phyloP scores from a whole-genome alignment of 2,888 invertebrate genomes.

The Tetanocera ferruginea region DNA sequence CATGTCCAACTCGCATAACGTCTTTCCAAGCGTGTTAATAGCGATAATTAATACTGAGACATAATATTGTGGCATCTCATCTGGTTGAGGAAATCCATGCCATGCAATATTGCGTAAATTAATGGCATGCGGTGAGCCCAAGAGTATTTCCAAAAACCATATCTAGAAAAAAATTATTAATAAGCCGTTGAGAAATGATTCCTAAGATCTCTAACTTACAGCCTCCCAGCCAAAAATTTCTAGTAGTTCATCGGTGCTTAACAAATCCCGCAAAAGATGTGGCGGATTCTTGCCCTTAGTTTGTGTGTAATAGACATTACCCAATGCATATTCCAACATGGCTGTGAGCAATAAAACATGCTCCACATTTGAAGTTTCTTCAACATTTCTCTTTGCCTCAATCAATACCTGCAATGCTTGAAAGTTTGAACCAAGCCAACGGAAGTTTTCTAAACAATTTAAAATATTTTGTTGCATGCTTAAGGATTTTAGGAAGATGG shows the following conservation, averaged over 20 bases:
- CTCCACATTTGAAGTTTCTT: slow-evolving; percentile 47
- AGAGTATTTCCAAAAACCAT: slow-evolving; percentile 67
- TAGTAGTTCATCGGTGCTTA: slow-evolving; percentile 64
- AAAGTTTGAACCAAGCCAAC: slow-evolving; percentile 20
- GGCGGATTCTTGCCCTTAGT: slow-evolving; percentile 58
- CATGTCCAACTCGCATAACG: slow-evolving; percentile 44
- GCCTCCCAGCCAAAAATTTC: slow-evolving; percentile 64
- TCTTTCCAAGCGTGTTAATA: slow-evolving; percentile 54
- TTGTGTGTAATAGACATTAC: slow-evolving; percentile 55
- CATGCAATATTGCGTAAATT: slow-evolving; percentile 72
- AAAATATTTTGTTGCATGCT: background rate
- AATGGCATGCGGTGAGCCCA: slow-evolving; percentile 71
- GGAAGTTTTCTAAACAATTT: background rate
- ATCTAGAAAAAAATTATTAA: slow-evolving; percentile 54
- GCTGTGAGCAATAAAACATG: slow-evolving; percentile 56
- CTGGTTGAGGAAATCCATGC: slow-evolving; percentile 72
- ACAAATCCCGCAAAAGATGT: slow-evolving; percentile 70
- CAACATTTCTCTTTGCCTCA: background rate
- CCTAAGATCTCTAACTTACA: slow-evolving; percentile 55
- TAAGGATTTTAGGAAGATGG: background rate
- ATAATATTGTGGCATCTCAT: slow-evolving; percentile 68
- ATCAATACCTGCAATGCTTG: background rate
- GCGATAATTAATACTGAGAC: slow-evolving; percentile 60
- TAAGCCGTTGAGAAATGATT: background rate
- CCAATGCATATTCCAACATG: slow-evolving; percentile 57